phyloP scores from a whole-genome alignment of 1,140 invertebrate species.

The Sipha flava region DNA sequence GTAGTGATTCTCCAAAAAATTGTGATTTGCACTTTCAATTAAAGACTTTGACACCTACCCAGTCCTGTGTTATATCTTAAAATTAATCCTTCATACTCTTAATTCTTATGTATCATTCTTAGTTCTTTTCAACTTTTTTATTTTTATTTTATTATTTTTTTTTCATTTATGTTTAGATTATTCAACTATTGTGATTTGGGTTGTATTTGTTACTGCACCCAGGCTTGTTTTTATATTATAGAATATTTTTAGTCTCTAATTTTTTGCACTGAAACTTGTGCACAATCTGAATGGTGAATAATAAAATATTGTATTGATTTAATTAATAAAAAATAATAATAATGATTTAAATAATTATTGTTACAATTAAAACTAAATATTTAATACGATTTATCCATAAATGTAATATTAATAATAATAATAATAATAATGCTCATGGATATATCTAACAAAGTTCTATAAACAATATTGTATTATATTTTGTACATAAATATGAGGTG shows the following conservation, averaged over 20 bases:
- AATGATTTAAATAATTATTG: background rate
- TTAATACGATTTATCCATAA: too few species aligned
- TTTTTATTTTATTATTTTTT: background rate
- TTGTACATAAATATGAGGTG: slow-evolving; percentile 18
- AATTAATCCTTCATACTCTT: background rate
- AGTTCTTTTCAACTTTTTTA: background rate
- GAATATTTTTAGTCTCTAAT: background rate
- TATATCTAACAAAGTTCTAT: background rate
- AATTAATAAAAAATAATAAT: background rate
- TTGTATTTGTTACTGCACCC: background rate
- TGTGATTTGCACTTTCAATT: slow-evolving; percentile 5
- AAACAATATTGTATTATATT: slow-evolving; percentile 16
- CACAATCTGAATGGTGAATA: background rate
- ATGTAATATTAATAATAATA: too few species aligned
- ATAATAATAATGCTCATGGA: too few species aligned
- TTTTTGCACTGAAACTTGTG: background rate
- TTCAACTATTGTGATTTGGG: background rate
- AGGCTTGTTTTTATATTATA: background rate
- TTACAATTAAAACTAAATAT: background rate
- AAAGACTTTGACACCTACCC: background rate
- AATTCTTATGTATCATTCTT: background rate
- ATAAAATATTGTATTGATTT: background rate
- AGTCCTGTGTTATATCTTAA: slow-evolving; percentile 24
- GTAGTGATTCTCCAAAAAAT: slow-evolving; percentile 2
- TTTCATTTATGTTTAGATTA: background rate